Evolutionary conservation across 2,888 invertebrate species (phyloP).

Genomic region (Caenorhabditis sulstoni): DNA sequence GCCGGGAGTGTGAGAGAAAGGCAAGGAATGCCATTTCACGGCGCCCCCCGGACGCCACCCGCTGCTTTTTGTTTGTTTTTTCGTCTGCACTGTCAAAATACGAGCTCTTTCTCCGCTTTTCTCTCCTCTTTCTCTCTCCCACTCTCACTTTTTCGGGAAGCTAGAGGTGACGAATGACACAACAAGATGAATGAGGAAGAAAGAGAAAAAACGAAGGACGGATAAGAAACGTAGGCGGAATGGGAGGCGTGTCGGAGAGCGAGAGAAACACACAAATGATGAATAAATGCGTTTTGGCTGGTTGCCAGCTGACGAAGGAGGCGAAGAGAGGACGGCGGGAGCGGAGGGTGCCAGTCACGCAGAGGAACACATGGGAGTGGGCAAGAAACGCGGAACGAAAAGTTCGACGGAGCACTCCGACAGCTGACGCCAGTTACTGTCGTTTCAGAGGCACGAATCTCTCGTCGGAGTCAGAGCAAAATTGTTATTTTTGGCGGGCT

Average conservation of each 20-base stretch:
- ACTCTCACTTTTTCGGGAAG: too few relatives aligned
- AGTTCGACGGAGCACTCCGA: background rate
- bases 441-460: slow-evolving; percentile 1
- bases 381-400: slow-evolving; percentile 1
- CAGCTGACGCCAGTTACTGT: slow-evolving; percentile 5
- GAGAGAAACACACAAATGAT: slow-evolving; percentile 44
- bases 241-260: slow-evolving; percentile 21
- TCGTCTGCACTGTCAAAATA: slow-evolving; percentile 47
- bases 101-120: slow-evolving; percentile 13
- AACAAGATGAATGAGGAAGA: slow-evolving; percentile 49
- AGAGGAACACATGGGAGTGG: slow-evolving; percentile 19
- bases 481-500: background rate
- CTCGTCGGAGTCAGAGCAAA: too few relatives aligned
- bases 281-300: slow-evolving; percentile 55
- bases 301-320: slow-evolving; percentile 55
- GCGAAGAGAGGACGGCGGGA: background rate
- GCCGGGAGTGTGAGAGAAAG: background rate
- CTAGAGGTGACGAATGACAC: slow-evolving; percentile 18
- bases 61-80: slow-evolving; percentile 42
- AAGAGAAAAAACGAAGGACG: background rate
- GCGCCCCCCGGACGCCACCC: slow-evolving; percentile 3
- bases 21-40: slow-evolving; percentile 13
- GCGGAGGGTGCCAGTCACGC: slow-evolving; percentile 8
- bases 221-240: slow-evolving; percentile 32
- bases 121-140: background rate